Conservation (phyloP, 2,888 invertebrate genomes). For the Nomada hirtipes region DNA sequence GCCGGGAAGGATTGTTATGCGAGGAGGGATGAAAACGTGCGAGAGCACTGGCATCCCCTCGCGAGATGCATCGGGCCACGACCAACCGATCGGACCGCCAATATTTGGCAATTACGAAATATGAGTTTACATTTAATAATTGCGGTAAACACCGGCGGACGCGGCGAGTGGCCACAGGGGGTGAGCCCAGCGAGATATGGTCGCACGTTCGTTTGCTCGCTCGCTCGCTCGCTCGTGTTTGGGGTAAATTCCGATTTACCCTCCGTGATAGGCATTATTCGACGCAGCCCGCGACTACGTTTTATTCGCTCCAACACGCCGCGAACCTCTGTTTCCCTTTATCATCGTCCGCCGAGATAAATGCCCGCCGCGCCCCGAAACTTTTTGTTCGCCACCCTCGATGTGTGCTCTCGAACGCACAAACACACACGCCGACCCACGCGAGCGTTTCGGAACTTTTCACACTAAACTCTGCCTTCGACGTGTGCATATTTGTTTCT, state of each 20-base stretch:
- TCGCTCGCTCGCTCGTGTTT: conserved; percentile 59
- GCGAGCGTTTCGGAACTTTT: conserved; percentile 40
- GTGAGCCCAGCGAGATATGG: conserved; percentile 70
- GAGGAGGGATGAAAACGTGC: conserved; percentile 73
- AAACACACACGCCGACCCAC: background rate
- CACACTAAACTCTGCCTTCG: conserved; percentile 44
- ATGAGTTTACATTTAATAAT: conserved; percentile 84
- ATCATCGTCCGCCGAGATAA: conserved; percentile 59
- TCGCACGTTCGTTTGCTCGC: conserved; percentile 64
- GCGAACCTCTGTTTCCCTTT: conserved; percentile 62
- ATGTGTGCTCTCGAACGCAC: conserved; percentile 12
- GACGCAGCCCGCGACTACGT: conserved; percentile 58
- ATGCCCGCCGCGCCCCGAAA: conserved; percentile 42
- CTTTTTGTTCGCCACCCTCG: conserved; percentile 46
- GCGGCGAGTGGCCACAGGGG: conserved; percentile 77
- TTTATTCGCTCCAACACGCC: conserved; percentile 64
- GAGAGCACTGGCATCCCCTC: conserved; percentile 72
- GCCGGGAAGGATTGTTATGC: conserved; percentile 70
- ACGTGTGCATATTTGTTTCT: conserved; percentile 35
- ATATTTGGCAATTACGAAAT: conserved; percentile 84
- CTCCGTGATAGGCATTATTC: conserved; percentile 66
- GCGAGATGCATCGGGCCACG: conserved; percentile 70
- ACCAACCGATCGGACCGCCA: conserved; percentile 78
- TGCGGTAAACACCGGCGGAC: conserved; percentile 82
- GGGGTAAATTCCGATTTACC: conserved; percentile 74